phyloP scores from a whole-genome alignment of 1,140 invertebrate species.

The Caenorhabditis latens region DNA sequence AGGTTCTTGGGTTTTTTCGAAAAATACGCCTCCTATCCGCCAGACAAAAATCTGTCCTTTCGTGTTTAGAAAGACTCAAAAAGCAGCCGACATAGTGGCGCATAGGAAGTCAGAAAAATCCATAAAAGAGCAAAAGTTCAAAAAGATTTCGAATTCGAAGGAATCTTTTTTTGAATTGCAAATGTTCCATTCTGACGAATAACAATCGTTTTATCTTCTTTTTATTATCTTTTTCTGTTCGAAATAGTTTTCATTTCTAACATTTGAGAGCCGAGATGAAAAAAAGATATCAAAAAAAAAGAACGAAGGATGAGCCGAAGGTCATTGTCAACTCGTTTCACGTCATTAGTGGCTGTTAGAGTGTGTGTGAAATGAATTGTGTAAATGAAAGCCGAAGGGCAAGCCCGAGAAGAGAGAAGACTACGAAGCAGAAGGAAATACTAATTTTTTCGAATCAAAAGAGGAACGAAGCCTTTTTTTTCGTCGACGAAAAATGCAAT shows the following conservation, averaged over 20 bases:
- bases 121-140: background rate
- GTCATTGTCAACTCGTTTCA: slow-evolving; percentile 24
- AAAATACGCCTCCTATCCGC: background rate
- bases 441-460: slow-evolving; percentile 22
- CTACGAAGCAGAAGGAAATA: background rate
- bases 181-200: background rate
- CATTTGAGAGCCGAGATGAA: background rate
- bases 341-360: slow-evolving; percentile 40
- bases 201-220: too few species aligned
- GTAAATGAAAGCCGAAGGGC: slow-evolving; percentile 1
- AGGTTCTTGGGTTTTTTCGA: background rate
- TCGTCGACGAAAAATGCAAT: slow-evolving; percentile 39
- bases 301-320: background rate
- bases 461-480: slow-evolving; percentile 51
- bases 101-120: background rate
- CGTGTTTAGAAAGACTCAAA: background rate
- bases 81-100: background rate
- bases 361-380: background rate
- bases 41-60: too few species aligned
- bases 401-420: too few species aligned
- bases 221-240: too few species aligned
- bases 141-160: slow-evolving; percentile 6
- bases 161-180: slow-evolving; percentile 4
- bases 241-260: too few species aligned
- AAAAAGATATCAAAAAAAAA: background rate